These are phyloP conservation scores for Budorcas taxicolor DNA, from an alignment of 2,113 vertebrate genomes.

Conservation along the genomic window DNA sequence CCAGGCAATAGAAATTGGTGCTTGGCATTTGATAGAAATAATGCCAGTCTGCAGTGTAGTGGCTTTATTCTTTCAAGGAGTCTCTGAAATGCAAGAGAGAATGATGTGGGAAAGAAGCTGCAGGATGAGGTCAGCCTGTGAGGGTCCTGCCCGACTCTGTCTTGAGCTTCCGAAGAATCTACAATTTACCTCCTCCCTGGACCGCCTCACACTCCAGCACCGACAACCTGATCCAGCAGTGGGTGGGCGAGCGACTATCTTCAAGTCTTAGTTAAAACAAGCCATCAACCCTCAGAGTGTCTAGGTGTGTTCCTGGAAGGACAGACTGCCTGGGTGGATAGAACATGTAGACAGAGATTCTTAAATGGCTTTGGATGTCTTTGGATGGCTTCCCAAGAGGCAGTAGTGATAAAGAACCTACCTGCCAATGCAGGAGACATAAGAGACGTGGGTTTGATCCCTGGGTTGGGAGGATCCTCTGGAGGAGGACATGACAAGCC, in stretches of 20 bases:
- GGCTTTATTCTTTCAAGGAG: not conserved
- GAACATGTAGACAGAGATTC: not conserved
- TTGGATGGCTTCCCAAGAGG: not conserved
- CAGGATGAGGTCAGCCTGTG: not conserved
- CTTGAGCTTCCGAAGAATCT: not conserved
- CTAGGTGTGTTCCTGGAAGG: not conserved
- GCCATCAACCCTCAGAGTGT: not conserved
- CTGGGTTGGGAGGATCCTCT: not conserved
- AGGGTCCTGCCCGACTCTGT: not conserved
- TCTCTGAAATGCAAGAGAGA: not conserved
- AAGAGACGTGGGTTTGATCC: not conserved
- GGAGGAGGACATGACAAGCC: not conserved
- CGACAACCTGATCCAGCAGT: not conserved
- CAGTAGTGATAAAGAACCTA: not conserved
- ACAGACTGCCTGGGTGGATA: not conserved
- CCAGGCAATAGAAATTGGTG: not conserved
- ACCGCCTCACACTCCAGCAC: not conserved
- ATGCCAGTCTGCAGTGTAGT: not conserved
- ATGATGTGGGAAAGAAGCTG: not conserved
- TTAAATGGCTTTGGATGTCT: not conserved
- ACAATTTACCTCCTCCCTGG: not conserved
- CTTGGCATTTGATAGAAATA: not conserved
- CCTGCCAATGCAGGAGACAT: not conserved
- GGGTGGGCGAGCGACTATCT: not conserved
- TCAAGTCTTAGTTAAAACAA: not conserved